Evolutionary conservation across 2,888 invertebrate species (phyloP), one percentile per base, ranked within the genome.

Genomic region (Spodoptera littoralis): DNA sequence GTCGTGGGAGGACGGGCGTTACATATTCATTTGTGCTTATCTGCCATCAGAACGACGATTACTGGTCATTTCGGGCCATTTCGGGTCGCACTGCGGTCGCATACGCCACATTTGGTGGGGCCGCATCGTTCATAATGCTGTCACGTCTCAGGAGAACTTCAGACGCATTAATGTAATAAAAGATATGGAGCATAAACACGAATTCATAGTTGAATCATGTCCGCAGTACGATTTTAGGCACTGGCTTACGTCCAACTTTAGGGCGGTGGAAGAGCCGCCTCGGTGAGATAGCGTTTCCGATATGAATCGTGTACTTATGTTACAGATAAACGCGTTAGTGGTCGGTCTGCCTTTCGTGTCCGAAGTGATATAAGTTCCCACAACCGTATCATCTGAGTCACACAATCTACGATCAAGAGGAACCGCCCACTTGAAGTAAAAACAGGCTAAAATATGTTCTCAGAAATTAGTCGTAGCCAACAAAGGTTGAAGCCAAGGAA

Each of bases 21-120:
- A 92, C 91, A 92, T 92, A 92, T 92, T 93, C 93, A 92, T 93
- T 91, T 90, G 89, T 80, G 88, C 90, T 93, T 94, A 93, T 93
- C 93, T 91, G 80, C 84, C 89, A 93, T 92, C 93, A 79, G 86
- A 81, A 77, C 83, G 83, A 85, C 84, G 85, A 90, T 92, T 91
- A 89, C 90, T 88, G 90, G 88, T 87, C 86, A 87, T 90, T 91
- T 88, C 73, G 85, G 86, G 83, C 82, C 82, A 80, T 86, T 83
- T 84, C 76, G 85, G 83, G 85, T 80, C 81, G 79, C 69, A 76
- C 74, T 77, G 84, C 81, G 85, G 85, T 81, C 87, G 82, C 87
- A 84, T 86, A 85, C 77, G 83, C 88, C 88, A 86, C 91, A 87
- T 89, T 90, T 84, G 86, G 88, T 82, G 76, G 69, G 77, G 78